Conservation (phyloP, 2,797 vertebrate species). For the Australoheros facetus region DNA sequence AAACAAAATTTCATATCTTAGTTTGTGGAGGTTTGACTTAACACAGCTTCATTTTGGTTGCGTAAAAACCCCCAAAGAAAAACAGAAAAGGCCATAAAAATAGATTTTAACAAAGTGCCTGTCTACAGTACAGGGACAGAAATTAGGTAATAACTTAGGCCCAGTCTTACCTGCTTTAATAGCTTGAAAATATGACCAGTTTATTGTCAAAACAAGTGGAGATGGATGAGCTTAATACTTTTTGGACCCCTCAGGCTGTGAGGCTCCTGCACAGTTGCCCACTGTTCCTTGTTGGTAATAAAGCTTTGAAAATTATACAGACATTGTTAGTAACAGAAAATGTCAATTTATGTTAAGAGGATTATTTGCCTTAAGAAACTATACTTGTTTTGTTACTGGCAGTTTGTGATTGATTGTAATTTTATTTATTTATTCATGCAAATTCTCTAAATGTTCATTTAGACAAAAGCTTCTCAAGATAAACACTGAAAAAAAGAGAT, state of each 20-base stretch:
- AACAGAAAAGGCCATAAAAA: neutral
- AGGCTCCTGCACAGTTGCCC: neutral
- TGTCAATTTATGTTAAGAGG: neutral
- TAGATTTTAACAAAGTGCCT: too few relatives aligned
- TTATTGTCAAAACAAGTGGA: neutral
- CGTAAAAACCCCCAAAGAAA: neutral
- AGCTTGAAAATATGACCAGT: neutral
- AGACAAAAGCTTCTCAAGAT: neutral
- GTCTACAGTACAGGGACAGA: too few relatives aligned
- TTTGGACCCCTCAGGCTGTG: neutral
- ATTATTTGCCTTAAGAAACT: slow-evolving; percentile 5
- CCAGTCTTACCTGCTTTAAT: neutral
- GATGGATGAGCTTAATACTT: neutral
- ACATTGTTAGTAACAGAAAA: neutral
- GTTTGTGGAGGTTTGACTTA: neutral
- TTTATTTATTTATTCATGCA: neutral
- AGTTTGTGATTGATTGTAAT: neutral
- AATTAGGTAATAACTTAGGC: neutral
- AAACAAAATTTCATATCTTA: neutral
- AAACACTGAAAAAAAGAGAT: neutral
- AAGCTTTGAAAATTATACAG: neutral
- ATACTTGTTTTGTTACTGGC: neutral
- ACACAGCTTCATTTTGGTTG: neutral
- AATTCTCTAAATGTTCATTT: neutral
- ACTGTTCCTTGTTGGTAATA: neutral